phyloP scores from a whole-genome alignment of 2,113 vertebrate species.

The Chionodraco myersi region DNA sequence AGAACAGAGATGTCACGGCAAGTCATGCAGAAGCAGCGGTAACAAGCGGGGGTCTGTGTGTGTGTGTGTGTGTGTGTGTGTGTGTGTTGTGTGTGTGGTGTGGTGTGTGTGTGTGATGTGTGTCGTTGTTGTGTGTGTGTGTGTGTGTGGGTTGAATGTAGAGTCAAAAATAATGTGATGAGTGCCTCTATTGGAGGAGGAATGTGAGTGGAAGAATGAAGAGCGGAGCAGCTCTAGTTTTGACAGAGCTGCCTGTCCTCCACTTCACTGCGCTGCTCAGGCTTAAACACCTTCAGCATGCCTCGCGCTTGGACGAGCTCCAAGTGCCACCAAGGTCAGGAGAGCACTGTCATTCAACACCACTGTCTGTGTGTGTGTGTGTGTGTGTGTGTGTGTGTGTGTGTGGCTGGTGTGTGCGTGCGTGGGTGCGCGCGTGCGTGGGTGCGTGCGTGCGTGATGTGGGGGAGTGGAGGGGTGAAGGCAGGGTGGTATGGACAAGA shows the following conservation, averaged over 20 bases:
- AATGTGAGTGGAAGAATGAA: conserved; percentile 59
- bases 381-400: background rate
- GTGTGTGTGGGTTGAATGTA: conserved; percentile 16
- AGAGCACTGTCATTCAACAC: conserved; percentile 61
- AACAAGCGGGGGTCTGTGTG: conserved; percentile 2
- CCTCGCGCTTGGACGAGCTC: conserved; percentile 55
- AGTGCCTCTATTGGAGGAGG: conserved; percentile 32
- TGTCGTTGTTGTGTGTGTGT: no score
- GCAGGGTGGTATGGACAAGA: conserved; percentile 23
- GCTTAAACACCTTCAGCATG: conserved; percentile 64
- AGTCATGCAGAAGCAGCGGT: conserved; percentile 16
- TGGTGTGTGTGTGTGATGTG: conserved; percentile 1
- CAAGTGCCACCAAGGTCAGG: conserved; percentile 71
- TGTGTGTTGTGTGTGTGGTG: background rate
- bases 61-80: conserved; percentile 1
- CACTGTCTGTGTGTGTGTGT: conserved; percentile 12
- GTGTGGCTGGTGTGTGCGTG: conserved; percentile 1
- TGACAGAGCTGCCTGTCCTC: conserved; percentile 59
- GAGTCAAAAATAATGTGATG: conserved; percentile 47
- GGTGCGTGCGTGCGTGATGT: background rate
- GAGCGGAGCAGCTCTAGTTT: conserved; percentile 32
- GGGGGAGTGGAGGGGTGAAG: conserved; percentile 2
- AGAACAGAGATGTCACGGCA: conserved; percentile 33
- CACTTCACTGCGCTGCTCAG: conserved; percentile 42
- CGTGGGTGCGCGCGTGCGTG: background rate